Base-by-base conservation (phyloP, 2,113 vertebrate genomes). In the Egretta garzetta region DNA sequence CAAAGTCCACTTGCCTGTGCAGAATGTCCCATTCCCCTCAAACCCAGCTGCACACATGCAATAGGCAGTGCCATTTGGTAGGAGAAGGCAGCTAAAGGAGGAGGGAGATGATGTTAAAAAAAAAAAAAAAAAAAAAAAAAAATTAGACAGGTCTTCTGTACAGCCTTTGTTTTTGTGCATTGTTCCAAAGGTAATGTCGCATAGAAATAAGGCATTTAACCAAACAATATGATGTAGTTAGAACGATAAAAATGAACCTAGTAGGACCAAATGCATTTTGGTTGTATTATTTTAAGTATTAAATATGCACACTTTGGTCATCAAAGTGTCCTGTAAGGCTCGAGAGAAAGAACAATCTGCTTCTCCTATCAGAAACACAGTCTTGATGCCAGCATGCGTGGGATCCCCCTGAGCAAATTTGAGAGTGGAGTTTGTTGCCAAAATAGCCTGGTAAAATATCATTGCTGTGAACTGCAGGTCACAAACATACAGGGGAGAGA, bases 21-120 rank as follows among this genome's bases (percentile, higher is more conserved):
- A 99, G 94, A 96, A 83, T 0, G 99, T 99, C 39, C 99, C 99
- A 0, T 99, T 99, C 55, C 99, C 99, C 82, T 98, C 58, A 80
- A 99, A 99, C 6, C 99, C 99, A 22, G 98, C 98, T 4, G 99
- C 98, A 80, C 99, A 99, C 63, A 96, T 97, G 97, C 99, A 99
- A 8, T 86, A 97, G 22, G 96, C 94, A 24, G 96, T 88, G 28
- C 98, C 96, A 2, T 96, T 93, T 0, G 80, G 50, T 21, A 87
- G 47, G 53, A 97, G 88, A 63, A 99, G 88, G 88, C 99, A 99
- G 75, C 99, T 99, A 76, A 71, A 88, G 49, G 79, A 88, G 28
- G 32, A 87, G 21, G 8, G 45, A 53, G 53, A n/a, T 1, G 10
- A 39, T 5, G n/a, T 75, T 80, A 6, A 35, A 39, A 56, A n/a